Evolutionary conservation across 2,797 vertebrate species (phyloP).

Genomic region (Avahi laniger): DNA sequence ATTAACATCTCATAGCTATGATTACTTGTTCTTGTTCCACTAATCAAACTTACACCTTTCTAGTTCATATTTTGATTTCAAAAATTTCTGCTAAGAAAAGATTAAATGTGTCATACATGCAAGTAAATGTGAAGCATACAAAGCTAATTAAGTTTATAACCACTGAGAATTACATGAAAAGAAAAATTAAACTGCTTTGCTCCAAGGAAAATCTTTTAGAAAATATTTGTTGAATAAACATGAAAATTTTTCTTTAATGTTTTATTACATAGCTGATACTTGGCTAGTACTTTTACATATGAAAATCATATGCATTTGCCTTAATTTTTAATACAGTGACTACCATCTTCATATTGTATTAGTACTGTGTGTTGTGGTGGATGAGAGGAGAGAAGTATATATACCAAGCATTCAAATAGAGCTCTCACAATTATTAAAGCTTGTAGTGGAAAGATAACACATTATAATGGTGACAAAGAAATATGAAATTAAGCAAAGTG

Average conservation of each 20-base stretch:
- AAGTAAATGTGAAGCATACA: conserved; percentile 83
- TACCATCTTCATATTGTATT: background rate
- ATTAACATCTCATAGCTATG: conserved; percentile 85
- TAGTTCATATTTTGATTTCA: conserved; percentile 84
- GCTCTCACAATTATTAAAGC: conserved; percentile 7
- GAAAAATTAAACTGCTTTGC: conserved; percentile 86
- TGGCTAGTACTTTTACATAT: conserved; percentile 76
- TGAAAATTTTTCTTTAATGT: conserved; percentile 75
- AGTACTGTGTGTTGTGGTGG: background rate
- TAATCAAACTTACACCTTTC: conserved; percentile 84
- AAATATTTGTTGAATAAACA: conserved; percentile 84
- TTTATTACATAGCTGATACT: conserved; percentile 69
- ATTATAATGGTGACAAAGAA: conserved; percentile 45
- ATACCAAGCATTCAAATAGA: conserved; percentile 40
- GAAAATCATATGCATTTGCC: conserved; percentile 63
- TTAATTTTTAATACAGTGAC: conserved; percentile 65
- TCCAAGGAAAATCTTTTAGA: conserved; percentile 83
- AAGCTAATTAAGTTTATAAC: conserved; percentile 87
- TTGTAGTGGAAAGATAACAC: background rate
- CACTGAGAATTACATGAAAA: conserved; percentile 83
- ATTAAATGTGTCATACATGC: conserved; percentile 83
- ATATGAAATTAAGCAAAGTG: background rate
- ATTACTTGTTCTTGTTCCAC: conserved; percentile 84
- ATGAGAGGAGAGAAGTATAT: background rate
- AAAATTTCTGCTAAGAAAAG: conserved; percentile 82